Percentiles rank a stretch among this genome's conserved stretches.
phyloP scores from a whole-genome alignment of 2,797 vertebrate species.

The Cyclopterus lumpus region DNA sequence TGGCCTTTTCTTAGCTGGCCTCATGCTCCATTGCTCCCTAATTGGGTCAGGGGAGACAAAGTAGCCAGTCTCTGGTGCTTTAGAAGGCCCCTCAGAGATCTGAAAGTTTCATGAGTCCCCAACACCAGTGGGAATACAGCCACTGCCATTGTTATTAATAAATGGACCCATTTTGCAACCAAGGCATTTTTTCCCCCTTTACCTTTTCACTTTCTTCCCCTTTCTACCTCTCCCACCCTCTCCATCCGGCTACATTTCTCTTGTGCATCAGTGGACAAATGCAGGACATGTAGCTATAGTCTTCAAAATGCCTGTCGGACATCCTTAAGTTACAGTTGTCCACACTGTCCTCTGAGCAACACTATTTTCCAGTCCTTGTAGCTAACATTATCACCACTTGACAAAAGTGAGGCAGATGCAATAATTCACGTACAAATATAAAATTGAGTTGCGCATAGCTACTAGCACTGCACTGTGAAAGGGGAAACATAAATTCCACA shows the following conservation, averaged over 20 bases:
- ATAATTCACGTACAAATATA: constrained; percentile 20
- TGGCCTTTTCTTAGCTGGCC: constrained; percentile 72
- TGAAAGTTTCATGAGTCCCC: constrained; percentile 88
- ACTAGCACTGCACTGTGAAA: constrained; percentile 20
- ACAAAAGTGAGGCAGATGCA: constrained; percentile 33
- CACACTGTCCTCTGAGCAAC: constrained; percentile 27
- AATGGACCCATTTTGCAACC: constrained; percentile 85
- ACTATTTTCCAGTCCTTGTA: not conserved
- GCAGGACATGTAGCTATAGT: constrained; percentile 60
- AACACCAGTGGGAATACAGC: constrained; percentile 82
- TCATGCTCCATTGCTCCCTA: constrained; percentile 82
- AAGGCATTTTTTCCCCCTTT: constrained; percentile 73
- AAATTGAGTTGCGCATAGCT: constrained; percentile 48
- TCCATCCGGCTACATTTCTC: constrained; percentile 67
- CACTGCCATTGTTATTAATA: constrained; percentile 87
- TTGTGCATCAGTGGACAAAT: constrained; percentile 78
- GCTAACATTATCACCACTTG: constrained; percentile 34
- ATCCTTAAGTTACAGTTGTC: constrained; percentile 55
- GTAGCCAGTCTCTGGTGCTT: constrained; percentile 84
- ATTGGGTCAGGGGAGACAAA: constrained; percentile 87
- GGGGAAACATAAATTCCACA: constrained; percentile 59
- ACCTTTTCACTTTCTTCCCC: constrained; percentile 64
- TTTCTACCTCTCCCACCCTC: constrained; percentile 58
- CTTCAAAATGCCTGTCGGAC: constrained; percentile 57
- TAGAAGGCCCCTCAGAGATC: constrained; percentile 84